Evolutionary conservation across 2,113 vertebrate genomes (phyloP).

Genomic region (Catagonus wagneri): DNA sequence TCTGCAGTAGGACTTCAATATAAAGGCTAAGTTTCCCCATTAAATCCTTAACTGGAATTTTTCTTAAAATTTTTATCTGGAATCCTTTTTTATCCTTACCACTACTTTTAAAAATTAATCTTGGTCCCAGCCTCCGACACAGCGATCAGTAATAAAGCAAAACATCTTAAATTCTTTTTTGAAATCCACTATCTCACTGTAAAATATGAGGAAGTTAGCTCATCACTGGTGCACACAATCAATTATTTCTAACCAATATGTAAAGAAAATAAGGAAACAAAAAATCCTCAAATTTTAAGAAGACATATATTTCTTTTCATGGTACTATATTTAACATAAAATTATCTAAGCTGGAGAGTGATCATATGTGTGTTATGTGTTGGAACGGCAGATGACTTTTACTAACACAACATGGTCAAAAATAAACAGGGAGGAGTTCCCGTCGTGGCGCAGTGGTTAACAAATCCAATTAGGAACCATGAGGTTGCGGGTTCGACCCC

Average conservation of each 20-base stretch:
- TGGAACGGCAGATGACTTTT: conserved; percentile 22
- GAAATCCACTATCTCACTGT: background rate
- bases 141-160: conserved; percentile 26
- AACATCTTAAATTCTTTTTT: conserved; percentile 19
- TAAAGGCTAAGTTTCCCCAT: background rate
- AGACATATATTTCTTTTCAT: background rate
- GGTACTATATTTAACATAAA: conserved; percentile 6
- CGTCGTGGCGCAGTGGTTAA: background rate
- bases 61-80: conserved; percentile 53
- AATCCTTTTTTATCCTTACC: conserved; percentile 55
- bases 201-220: background rate
- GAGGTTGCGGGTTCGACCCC: too few species aligned
- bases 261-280: conserved; percentile 54
- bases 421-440: background rate
- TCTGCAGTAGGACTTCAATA: conserved; percentile 34
- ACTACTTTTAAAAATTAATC: conserved; percentile 37
- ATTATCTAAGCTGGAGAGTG: background rate
- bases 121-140: background rate
- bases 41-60: conserved; percentile 39
- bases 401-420: conserved; percentile 30
- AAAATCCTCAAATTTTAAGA: conserved; percentile 45
- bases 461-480: too few species aligned
- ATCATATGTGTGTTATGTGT: background rate
- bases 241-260: conserved; percentile 49
- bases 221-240: background rate